Base-by-base conservation (phyloP, 2,888 invertebrate genomes). In the Noctua comes region DNA sequence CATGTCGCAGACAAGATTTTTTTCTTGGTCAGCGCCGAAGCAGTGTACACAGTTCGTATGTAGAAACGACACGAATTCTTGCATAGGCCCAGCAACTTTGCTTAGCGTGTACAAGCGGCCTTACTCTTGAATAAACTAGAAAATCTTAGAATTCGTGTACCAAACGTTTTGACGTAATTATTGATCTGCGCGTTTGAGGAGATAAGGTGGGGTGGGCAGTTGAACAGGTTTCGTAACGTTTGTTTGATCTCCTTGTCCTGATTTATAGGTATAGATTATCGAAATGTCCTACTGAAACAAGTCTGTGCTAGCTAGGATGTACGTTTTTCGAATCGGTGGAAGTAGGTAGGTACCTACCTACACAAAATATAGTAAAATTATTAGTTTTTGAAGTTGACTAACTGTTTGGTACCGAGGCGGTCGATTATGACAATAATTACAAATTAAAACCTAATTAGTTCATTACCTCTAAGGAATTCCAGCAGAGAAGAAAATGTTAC, bases 141-240 rank as follows among this genome's bases (percentile, higher is more conserved):
- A 21, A 51, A 21, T 21, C 51, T 51, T 21, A 21, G 51, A 51
- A 51, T 21, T 51, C 8, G 21, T 51, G 21, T 51, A 2, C n/a
- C n/a, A n/a, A n/a, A n/a, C 54, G 24, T 54, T 54, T 54, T 54
- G 24, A 24, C 54, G 10, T 54, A 54, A 24, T 24, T 54, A 57
- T 65, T 79, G 51, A n/a, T 21, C 69, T 54, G 46, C 18, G 24
- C 40, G 54, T 46, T 54, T 21, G 13, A 51, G 5, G 11, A 84
- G 84, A 79, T 84, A 84, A 62, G 16, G 21, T 31, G 62, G 73
- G 21, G 48, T 40, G 31, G 31, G 21, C 51, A 18, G 31, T 51
- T 79, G 31, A 43, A 51, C 40, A 62, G 43, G 66, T 18, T 24
- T 64, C 8, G 4, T 65, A 27, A 46, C 36, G 36, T 79, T 40